phyloP scores from a whole-genome alignment of 2,113 vertebrate genomes.

The Megaceryle torquata region DNA sequence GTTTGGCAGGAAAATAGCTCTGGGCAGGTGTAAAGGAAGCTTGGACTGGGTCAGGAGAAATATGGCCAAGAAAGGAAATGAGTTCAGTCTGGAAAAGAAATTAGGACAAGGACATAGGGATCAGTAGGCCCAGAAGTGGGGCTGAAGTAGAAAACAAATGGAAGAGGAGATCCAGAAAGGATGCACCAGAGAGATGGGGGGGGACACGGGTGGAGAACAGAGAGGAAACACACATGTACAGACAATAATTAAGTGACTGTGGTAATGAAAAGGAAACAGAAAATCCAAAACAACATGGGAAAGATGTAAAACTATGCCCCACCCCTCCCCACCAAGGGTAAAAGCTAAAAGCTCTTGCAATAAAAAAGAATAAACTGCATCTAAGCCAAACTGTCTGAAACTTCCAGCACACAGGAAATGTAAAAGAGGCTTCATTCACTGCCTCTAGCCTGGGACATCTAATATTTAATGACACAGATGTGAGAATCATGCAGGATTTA shows the following conservation, averaged over 20 bases:
- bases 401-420: not conserved
- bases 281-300: conserved; percentile 1
- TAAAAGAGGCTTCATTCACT: not conserved
- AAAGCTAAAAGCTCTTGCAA: not conserved
- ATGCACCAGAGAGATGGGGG: conserved; percentile 1
- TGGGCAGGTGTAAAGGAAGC: conserved; percentile 56
- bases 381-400: not conserved
- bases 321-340: not conserved
- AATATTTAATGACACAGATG: not conserved
- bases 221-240: conserved; percentile 24
- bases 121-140: not conserved
- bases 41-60: conserved; percentile 44
- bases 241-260: not conserved
- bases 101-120: conserved; percentile 49
- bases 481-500: not conserved
- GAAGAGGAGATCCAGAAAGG: conserved; percentile 41
- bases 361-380: not conserved
- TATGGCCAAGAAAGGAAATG: conserved; percentile 62
- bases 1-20: conserved; percentile 45
- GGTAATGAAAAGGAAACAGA: conserved; percentile 18
- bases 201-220: too few species aligned
- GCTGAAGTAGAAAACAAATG: conserved; percentile 44
- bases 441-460: not conserved
- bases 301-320: not conserved
- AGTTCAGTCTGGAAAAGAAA: conserved; percentile 53